Conservation (phyloP, 2,113 vertebrate species). For the Gadus chalcogrammus region DNA sequence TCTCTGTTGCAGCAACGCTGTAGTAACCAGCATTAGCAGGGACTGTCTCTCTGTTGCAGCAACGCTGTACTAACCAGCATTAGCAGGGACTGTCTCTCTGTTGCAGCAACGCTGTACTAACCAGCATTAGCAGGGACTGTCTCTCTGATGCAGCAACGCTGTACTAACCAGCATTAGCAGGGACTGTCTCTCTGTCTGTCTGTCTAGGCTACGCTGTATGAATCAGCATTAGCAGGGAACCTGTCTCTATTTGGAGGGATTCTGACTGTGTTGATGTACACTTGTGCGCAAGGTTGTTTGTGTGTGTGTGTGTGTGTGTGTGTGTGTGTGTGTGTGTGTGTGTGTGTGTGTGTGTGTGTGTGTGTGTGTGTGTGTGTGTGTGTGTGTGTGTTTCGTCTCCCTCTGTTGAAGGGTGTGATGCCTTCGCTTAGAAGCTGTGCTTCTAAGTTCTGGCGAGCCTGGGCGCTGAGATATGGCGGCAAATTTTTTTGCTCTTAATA, state of each 20-base stretch:
- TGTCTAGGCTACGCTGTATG: slow-evolving; percentile 55
- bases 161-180: no score
- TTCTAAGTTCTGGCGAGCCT: slow-evolving; percentile 70
- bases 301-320: no score
- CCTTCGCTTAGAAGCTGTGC: slow-evolving; percentile 69
- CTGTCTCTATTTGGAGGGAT: slow-evolving; percentile 73
- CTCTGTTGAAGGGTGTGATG: slow-evolving; percentile 68
- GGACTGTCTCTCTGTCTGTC: slow-evolving; percentile 51
- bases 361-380: no score
- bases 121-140: neutral
- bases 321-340: slow-evolving; percentile 4
- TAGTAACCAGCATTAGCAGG: neutral
- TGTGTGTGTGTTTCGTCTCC: slow-evolving; percentile 34
- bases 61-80: no score
- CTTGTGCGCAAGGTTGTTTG: no score
- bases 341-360: slow-evolving; percentile 1
- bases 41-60: no score
- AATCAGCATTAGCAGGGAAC: slow-evolving; percentile 66
- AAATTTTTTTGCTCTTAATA: slow-evolving; percentile 72
- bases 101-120: no score
- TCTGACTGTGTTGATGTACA: slow-evolving; percentile 19
- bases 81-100: no score
- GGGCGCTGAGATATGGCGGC: slow-evolving; percentile 63
- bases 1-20: slow-evolving; percentile 12
- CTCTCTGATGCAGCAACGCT: no score